A percentile compares a stretch with the other conserved stretches of the same genome.
phyloP scores from a whole-genome alignment of 2,113 vertebrate genomes.

The Microcebus jonahi region DNA sequence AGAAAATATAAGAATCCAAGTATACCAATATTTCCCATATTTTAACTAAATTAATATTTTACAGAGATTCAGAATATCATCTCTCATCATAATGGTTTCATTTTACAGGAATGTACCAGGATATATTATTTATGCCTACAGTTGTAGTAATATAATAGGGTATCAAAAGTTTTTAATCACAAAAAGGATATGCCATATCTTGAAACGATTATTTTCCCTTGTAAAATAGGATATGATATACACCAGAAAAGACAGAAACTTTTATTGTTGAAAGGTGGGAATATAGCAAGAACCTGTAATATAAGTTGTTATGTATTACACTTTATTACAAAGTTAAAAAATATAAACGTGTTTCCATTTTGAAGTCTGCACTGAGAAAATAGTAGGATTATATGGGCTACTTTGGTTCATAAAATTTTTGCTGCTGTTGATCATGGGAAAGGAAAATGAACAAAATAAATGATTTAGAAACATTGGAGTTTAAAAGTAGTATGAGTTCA shows the following conservation, averaged over 20 bases:
- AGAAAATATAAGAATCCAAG: background rate
- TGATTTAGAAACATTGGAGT: background rate
- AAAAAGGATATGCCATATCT: background rate
- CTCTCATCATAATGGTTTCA: constrained; percentile 26
- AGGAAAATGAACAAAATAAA: constrained; percentile 26
- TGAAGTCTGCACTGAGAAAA: constrained; percentile 29
- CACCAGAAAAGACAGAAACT: background rate
- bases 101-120: background rate
- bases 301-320: constrained; percentile 8
- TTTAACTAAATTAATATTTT: constrained; percentile 43
- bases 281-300: background rate
- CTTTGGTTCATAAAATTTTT: constrained; percentile 29
- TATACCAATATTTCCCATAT: background rate
- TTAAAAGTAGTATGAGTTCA: constrained; percentile 29
- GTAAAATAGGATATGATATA: background rate
- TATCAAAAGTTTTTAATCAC: background rate
- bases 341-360: constrained; percentile 20
- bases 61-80: background rate
- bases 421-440: background rate
- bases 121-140: constrained; percentile 3
- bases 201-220: constrained; percentile 14
- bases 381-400: background rate
- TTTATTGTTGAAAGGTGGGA: background rate
- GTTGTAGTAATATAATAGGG: background rate
- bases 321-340: constrained; percentile 36